Base-by-base conservation (phyloP, 2,113 vertebrate genomes). In the Etheostoma spectabile region DNA sequence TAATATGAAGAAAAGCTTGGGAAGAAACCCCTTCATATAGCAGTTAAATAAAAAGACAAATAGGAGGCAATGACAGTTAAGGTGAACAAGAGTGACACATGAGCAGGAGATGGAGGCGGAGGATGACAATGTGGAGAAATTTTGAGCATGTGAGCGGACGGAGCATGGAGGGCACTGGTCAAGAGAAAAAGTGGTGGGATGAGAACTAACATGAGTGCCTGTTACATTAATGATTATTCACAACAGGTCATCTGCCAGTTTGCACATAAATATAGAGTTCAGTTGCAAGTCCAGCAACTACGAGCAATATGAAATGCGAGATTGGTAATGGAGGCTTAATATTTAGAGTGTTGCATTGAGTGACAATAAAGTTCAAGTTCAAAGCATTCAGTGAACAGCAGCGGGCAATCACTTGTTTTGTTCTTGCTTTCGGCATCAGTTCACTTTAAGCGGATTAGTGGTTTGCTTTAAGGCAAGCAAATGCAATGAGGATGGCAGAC, bases 181-280 rank as follows among this genome's bases (percentile, higher is more conserved):
- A 46, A 45, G 35, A 72, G 62, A 69, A 69, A 64, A 60, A 22
- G 22, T 13, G 52, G 61, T 74, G 35, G 60, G 66, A 71, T 63
- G 67, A 55, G 15, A 16, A 56, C 60, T 3, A 61, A 33, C 22
- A 45, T 19, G 61, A 73, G 71, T 61, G n/a, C 61, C 35, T 51
- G 14, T 52, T 46, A n/a, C n/a, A 83, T 19, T 21, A 14, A 82
- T 86, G 45, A 81, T 79, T 82, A 82, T 80, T 70, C 73, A 83
- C 19, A 59, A 61, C 45, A 61, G 69, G 24, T 80, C 74, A 62
- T 63, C 69, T 51, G 72, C 48, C 49, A 65, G 21, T 42, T 61
- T 76, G 56, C 67, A 75, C 24, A 63, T n/a, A 48, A 59, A 68
- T 65, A 6, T 64, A 80, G 45, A 63, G 30, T 38, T 77, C 70